These are phyloP conservation scores for Synanthedon myopaeformis DNA, from an alignment of 2,888 invertebrate species.

Conservation along the genomic window DNA sequence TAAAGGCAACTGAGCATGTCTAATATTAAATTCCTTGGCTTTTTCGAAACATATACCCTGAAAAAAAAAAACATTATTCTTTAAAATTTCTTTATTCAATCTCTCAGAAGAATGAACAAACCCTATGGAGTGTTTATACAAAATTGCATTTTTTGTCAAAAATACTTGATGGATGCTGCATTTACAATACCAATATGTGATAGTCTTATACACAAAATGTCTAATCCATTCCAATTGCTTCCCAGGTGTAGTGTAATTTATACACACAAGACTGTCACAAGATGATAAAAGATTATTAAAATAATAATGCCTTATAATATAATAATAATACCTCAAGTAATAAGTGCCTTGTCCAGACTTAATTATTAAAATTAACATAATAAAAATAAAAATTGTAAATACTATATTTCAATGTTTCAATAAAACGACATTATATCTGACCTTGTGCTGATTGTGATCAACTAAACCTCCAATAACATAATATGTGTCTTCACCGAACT, in stretches of 20 bases:
- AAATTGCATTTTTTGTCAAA: too few species aligned
- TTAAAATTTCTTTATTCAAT: too few species aligned
- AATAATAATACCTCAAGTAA: too few species aligned
- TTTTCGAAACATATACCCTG: conserved; percentile 87
- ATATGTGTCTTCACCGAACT: conserved; percentile 79
- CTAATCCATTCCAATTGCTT: neutral
- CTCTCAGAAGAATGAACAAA: too few species aligned
- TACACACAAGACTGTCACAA: too few species aligned
- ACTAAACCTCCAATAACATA: conserved; percentile 98
- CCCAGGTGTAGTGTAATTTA: too few species aligned
- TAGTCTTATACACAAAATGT: neutral
- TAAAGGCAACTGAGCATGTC: conserved; percentile 89
- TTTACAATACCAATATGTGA: neutral
- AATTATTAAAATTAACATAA: too few species aligned
- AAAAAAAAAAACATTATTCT: neutral
- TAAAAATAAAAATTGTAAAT: conserved; percentile 3
- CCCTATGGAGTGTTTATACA: too few species aligned
- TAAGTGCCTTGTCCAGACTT: too few species aligned
- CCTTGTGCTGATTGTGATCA: conserved; percentile 96
- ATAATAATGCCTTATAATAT: too few species aligned
- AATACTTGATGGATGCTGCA: neutral
- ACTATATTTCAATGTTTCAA: conserved; percentile 1
- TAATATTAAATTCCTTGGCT: conserved; percentile 81
- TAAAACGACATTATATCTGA: conserved; percentile 23
- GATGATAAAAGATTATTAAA: too few species aligned